Evolutionary conservation across 1,140 invertebrate species (phyloP).

Genomic region (Globodera rostochiensis): DNA sequence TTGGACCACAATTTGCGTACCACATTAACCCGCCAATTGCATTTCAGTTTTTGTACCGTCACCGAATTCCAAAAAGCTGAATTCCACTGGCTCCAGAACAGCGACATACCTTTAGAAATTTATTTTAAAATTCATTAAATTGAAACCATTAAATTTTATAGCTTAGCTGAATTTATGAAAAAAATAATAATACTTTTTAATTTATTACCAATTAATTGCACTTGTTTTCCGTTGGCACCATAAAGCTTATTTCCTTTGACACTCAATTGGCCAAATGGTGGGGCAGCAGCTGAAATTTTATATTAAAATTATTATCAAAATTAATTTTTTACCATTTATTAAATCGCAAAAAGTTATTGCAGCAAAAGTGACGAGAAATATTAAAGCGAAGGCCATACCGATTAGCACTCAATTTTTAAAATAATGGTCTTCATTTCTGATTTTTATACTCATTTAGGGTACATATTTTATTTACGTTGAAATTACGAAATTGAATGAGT

Average conservation of each 20-base stretch:
- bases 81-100: slow-evolving; percentile 4
- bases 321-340: too few relatives aligned
- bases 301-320: too few relatives aligned
- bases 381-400: too few relatives aligned
- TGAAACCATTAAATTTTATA: too few relatives aligned
- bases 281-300: not conserved
- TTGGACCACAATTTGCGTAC: not conserved
- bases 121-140: not conserved
- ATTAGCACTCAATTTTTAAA: too few relatives aligned
- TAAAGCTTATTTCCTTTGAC: not conserved
- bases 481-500: too few relatives aligned
- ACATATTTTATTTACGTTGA: too few relatives aligned
- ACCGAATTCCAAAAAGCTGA: slow-evolving; percentile 1
- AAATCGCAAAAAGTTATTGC: too few relatives aligned
- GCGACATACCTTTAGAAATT: slow-evolving; percentile 1
- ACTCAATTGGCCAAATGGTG: slow-evolving; percentile 17
- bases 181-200: not conserved
- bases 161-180: too few relatives aligned
- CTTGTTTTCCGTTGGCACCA: not conserved
- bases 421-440: too few relatives aligned
- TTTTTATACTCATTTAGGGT: too few relatives aligned
- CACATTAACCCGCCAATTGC: slow-evolving; percentile 19
- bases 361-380: too few relatives aligned
- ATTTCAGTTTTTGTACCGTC: slow-evolving; percentile 8
- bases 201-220: not conserved